Percentiles rank a stretch among this genome's conserved stretches.
These are phyloP conservation scores for Phalacrocorax aristotelis DNA, from an alignment of 2,113 vertebrate genomes.

Conservation along the genomic window DNA sequence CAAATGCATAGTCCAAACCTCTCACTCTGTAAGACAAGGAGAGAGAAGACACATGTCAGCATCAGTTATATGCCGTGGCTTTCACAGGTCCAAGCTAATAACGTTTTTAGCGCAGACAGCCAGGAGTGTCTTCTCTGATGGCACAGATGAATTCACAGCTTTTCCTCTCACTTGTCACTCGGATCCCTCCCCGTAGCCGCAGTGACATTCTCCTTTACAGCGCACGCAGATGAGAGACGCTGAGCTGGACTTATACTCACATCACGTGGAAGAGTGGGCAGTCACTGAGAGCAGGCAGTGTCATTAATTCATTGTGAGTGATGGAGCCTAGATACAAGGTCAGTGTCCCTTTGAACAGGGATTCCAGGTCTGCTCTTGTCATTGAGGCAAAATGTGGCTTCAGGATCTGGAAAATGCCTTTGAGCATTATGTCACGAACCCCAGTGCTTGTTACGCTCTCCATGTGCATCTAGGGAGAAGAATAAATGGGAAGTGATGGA, in stretches of 20 bases:
- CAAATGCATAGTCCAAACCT: background rate
- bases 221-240: background rate
- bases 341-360: background rate
- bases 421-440: background rate
- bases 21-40: background rate
- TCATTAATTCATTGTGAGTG: background rate
- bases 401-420: background rate
- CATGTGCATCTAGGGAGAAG: background rate
- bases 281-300: background rate
- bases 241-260: background rate
- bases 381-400: background rate
- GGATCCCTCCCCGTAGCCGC: background rate
- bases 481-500: background rate
- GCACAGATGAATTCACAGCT: background rate
- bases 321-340: background rate
- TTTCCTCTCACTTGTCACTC: background rate
- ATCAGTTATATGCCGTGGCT: background rate
- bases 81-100: background rate
- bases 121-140: background rate
- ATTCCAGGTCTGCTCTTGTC: background rate
- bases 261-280: background rate
- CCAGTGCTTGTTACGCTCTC: background rate
- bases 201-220: background rate
- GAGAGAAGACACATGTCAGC: background rate
- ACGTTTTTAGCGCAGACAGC: background rate